Evolutionary conservation across 1,140 invertebrate species (phyloP).

Genomic region (Halictus rubicundus): DNA sequence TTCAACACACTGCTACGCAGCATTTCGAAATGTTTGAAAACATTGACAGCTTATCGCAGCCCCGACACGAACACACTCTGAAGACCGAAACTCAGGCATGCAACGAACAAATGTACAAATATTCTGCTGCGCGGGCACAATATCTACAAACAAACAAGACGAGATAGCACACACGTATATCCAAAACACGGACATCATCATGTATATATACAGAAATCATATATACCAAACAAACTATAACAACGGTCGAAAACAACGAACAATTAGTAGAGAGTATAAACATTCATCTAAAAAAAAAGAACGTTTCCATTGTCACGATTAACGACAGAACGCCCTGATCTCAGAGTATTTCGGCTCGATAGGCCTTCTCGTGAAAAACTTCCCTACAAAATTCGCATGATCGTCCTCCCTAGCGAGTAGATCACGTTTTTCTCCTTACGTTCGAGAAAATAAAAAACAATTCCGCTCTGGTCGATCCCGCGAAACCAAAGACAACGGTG

Average conservation of each 20-base stretch:
- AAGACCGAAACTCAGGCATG: background rate
- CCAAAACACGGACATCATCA: background rate
- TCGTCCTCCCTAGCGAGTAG: no score
- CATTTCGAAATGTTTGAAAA: no score
- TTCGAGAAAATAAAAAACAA: background rate
- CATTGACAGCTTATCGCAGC: no score
- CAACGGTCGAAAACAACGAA: conserved; percentile 19
- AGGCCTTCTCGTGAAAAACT: background rate
- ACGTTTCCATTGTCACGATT: background rate
- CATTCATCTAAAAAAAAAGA: conserved; percentile 3
- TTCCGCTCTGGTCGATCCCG: background rate
- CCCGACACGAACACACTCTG: no score
- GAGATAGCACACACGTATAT: background rate
- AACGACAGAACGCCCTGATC: background rate
- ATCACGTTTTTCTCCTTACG: no score
- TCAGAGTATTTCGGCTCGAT: background rate
- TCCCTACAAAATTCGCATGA: background rate
- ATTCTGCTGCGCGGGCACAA: background rate
- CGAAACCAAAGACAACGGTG: background rate
- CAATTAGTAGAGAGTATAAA: conserved; percentile 21
- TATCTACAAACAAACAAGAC: conserved; percentile 26
- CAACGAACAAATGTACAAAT: conserved; percentile 25
- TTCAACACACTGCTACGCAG: no score
- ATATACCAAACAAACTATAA: conserved; percentile 23
- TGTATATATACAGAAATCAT: background rate